These are phyloP conservation scores for Actinernus sp. DNA, from an alignment of 92 coral and sea anemone genomes.

Conservation along the genomic window DNA sequence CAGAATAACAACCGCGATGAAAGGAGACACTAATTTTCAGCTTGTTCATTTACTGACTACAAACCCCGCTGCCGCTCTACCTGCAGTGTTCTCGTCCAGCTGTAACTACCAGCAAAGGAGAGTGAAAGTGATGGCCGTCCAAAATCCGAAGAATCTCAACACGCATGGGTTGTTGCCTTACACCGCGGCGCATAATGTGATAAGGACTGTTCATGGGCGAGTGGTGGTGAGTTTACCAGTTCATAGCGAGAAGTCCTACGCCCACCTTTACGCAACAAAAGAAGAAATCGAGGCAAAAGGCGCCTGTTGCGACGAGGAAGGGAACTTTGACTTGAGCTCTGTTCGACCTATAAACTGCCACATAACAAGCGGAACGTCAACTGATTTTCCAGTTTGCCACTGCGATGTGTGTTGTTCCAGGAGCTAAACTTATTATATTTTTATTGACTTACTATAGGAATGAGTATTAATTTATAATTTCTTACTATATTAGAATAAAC, in stretches of 20 bases:
- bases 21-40: conserved; percentile 59
- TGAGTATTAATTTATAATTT: too few species aligned
- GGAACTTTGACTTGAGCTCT: conserved; percentile 69
- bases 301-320: conserved; percentile 66
- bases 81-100: conserved; percentile 64
- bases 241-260: conserved; percentile 44
- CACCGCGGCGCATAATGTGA: conserved; percentile 20
- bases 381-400: too few species aligned
- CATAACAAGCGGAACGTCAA: not conserved
- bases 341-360: conserved; percentile 54
- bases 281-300: conserved; percentile 74
- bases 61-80: conserved; percentile 87
- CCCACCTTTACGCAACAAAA: conserved; percentile 57
- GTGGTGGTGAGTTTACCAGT: conserved; percentile 23
- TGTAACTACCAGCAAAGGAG: conserved; percentile 37
- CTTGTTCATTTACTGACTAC: conserved; percentile 84
- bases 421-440: too few species aligned
- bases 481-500: too few species aligned
- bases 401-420: too few species aligned
- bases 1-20: not conserved
- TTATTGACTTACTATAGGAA: too few species aligned
- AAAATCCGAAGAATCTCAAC: conserved; percentile 6
- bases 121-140: conserved; percentile 9
- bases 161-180: conserved; percentile 27
- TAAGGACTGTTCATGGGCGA: conserved; percentile 7